Evolutionary conservation across 2,113 vertebrate species (phyloP).

Genomic region (Charadrius vociferus): DNA sequence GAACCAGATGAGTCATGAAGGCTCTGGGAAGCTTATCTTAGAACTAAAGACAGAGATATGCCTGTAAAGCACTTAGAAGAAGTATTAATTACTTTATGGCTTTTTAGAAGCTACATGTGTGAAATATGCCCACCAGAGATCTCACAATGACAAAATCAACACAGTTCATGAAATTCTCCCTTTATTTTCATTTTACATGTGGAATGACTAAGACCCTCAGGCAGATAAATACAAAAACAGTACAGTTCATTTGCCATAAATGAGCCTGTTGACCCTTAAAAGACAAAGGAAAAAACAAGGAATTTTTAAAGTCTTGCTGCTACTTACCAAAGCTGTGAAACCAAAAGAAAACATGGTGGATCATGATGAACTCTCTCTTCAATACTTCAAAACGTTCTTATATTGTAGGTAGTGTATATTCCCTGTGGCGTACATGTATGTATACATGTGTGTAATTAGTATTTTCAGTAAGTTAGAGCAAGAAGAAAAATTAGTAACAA

Average conservation of each 20-base stretch:
- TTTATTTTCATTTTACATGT: constrained; percentile 27
- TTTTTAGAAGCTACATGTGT: not conserved
- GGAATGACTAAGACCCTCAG: not conserved
- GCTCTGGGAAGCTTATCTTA: not conserved
- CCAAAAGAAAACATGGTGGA: not conserved
- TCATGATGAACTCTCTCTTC: not conserved
- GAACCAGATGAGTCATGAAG: not conserved
- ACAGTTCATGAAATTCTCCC: not conserved
- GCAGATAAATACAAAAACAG: not conserved
- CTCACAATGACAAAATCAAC: not conserved
- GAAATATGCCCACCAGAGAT: not conserved
- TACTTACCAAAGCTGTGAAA: not conserved
- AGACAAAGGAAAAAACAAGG: not conserved
- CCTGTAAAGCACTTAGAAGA: not conserved
- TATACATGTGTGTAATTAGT: not conserved
- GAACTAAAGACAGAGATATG: not conserved
- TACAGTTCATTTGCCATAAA: not conserved
- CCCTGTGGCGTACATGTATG: not conserved
- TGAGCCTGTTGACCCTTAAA: not conserved
- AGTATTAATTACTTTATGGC: not conserved
- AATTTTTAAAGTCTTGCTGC: not conserved
- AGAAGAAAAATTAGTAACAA: not conserved
- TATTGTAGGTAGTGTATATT: not conserved
- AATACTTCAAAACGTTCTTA: not conserved
- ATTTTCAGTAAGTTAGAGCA: not conserved